Conservation (phyloP, 2,113 vertebrate species). For the Thalassarche chlororhynchos region DNA sequence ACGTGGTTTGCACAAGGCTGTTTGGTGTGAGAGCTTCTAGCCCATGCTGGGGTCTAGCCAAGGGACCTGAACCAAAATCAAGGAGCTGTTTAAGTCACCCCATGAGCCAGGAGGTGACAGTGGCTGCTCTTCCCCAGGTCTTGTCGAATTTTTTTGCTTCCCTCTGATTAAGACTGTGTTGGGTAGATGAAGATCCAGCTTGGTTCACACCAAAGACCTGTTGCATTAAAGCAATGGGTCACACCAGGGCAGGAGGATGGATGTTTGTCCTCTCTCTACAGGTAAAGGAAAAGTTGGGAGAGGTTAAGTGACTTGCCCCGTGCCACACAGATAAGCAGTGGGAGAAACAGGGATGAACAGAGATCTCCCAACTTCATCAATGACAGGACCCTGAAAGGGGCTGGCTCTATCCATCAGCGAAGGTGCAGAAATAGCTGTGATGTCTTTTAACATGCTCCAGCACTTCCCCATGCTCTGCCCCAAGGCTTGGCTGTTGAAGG, state of each 20-base stretch:
- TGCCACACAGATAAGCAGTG: not conserved
- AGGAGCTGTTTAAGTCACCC: not conserved
- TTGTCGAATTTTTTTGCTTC: not conserved
- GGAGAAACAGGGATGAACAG: not conserved
- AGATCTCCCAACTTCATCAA: not conserved
- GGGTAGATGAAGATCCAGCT: not conserved
- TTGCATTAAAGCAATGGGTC: not conserved
- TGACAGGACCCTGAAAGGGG: not conserved
- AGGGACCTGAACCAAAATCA: not conserved
- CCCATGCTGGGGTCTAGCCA: not conserved
- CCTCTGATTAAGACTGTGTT: not conserved
- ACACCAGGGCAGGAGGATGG: not conserved
- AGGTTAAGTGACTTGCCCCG: not conserved
- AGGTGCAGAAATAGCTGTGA: not conserved
- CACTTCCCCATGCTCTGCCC: not conserved
- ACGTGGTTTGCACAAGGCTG: accelerated
- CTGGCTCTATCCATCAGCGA: not conserved
- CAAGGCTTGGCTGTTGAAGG: not conserved
- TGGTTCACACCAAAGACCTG: not conserved
- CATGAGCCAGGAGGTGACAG: not conserved
- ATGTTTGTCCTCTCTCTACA: not conserved
- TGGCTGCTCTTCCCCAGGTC: not conserved
- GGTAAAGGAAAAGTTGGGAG: not conserved
- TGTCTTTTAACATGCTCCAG: not conserved
- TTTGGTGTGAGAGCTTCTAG: not conserved